phyloP scores from a whole-genome alignment of 2,113 vertebrate species.

The Syrmaticus mikado region DNA sequence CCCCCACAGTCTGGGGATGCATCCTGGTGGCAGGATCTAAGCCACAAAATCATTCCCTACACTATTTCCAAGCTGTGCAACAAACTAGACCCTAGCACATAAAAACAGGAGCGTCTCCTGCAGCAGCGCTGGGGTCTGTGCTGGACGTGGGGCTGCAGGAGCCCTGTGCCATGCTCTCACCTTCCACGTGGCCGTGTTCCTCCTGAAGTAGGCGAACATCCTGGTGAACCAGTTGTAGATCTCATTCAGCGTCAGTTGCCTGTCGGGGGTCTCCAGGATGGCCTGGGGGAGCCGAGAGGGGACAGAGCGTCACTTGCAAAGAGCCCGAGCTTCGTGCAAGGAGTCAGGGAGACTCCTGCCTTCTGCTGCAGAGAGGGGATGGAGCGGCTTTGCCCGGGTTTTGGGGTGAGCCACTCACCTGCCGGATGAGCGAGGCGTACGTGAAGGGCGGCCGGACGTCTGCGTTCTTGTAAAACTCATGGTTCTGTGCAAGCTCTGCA shows the following conservation, averaged over 20 bases:
- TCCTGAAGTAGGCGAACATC: constrained; percentile 99
- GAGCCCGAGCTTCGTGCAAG: neutral
- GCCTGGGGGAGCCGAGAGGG: constrained; percentile 78
- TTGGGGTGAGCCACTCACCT: constrained; percentile 79
- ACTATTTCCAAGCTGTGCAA: neutral
- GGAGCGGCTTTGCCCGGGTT: rapidly evolving
- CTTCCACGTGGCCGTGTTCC: constrained; percentile 99
- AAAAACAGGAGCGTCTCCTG: no score
- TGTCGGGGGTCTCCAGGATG: constrained; percentile 97
- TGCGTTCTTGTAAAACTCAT: constrained; percentile 99
- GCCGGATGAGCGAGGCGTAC: constrained; percentile 98
- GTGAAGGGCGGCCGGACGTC: constrained; percentile 98
- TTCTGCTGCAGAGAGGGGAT: rapidly evolving
- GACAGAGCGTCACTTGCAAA: constrained; percentile 4
- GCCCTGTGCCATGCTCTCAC: constrained; percentile 72
- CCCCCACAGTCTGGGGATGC: rapidly evolving
- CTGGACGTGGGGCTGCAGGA: neutral
- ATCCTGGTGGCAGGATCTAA: rapidly evolving
- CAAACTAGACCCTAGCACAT: neutral
- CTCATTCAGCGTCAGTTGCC: constrained; percentile 98
- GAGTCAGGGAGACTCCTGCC: neutral
- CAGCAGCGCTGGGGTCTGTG: no score
- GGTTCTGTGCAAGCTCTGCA: constrained; percentile 98
- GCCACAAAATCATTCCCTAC: neutral
- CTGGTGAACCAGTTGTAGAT: constrained; percentile 99